Conservation (phyloP, 2,888 invertebrate species). For the Spicauda simplicius region DNA sequence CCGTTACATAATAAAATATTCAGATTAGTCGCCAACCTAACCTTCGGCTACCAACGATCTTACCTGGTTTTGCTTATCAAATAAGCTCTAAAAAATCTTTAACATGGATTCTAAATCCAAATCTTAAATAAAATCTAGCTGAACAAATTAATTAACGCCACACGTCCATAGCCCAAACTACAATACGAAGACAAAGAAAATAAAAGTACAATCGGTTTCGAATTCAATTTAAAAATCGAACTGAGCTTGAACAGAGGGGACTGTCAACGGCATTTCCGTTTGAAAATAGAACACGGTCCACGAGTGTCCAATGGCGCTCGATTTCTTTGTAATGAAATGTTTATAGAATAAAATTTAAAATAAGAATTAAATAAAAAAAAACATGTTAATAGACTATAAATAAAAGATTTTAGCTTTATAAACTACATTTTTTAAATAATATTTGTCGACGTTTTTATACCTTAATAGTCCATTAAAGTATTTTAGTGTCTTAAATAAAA, state of each 20-base stretch:
- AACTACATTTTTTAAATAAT: no score
- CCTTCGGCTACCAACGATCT: no score
- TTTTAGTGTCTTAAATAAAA: no score
- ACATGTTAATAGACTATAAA: neutral
- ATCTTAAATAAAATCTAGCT: neutral
- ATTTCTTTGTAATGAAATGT: slow-evolving; percentile 13
- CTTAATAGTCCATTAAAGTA: no score
- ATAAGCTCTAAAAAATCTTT: no score
- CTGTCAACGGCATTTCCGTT: slow-evolving; percentile 65
- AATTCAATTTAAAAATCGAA: slow-evolving; percentile 63
- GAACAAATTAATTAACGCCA: slow-evolving; percentile 8
- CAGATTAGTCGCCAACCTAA: no score
- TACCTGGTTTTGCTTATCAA: no score
- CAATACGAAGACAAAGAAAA: slow-evolving; percentile 47
- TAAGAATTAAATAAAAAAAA: neutral
- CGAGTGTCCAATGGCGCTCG: slow-evolving; percentile 26
- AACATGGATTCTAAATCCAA: no score
- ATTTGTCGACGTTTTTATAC: no score
- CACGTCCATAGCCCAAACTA: neutral
- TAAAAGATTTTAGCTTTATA: neutral
- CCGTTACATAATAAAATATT: no score
- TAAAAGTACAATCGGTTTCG: slow-evolving; percentile 13
- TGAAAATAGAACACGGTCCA: slow-evolving; percentile 25
- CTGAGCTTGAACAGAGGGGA: slow-evolving; percentile 68
- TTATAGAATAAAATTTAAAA: slow-evolving; percentile 8